Evolutionary conservation across 2,888 invertebrate species (phyloP).

Genomic region (Gonocerus acuteangulatus): DNA sequence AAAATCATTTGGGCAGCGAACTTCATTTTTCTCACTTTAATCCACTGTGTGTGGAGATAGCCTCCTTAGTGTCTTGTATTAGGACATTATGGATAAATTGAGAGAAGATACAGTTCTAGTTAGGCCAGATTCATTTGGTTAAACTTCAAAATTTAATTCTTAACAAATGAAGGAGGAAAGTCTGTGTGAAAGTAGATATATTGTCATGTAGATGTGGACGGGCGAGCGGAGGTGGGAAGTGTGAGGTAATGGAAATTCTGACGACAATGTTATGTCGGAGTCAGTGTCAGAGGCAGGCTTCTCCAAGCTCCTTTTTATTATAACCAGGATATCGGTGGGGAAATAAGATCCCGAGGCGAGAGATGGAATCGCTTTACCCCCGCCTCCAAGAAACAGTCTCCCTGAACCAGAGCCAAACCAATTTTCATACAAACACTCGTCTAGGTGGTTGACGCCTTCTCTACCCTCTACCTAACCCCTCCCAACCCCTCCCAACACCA

Average conservation of each 20-base stretch:
- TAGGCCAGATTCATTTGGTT: no score
- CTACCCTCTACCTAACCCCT: background rate
- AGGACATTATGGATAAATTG: no score
- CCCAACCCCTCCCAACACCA: background rate
- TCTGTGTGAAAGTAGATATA: slow-evolving; percentile 10
- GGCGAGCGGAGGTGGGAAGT: background rate
- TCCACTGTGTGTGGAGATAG: no score
- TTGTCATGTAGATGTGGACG: slow-evolving; percentile 16
- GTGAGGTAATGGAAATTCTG: slow-evolving; percentile 23
- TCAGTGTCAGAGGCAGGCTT: slow-evolving; percentile 16
- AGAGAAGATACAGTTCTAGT: no score
- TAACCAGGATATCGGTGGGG: slow-evolving; percentile 20
- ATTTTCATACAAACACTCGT: slow-evolving; percentile 21
- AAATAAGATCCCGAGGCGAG: slow-evolving; percentile 15
- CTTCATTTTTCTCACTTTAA: no score
- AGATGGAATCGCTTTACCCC: slow-evolving; percentile 3
- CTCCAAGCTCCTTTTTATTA: slow-evolving; percentile 20
- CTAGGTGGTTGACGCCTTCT: background rate
- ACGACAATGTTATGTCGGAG: slow-evolving; percentile 23
- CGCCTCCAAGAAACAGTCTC: slow-evolving; percentile 19
- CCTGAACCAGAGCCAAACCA: slow-evolving; percentile 18
- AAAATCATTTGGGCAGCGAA: no score
- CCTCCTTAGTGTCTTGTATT: no score
- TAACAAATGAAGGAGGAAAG: no score
- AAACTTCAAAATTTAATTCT: no score